Evolutionary conservation across 2,888 invertebrate genomes (phyloP), one percentile per base, ranked within the genome.

Genomic region (Euzophera pinguis): DNA sequence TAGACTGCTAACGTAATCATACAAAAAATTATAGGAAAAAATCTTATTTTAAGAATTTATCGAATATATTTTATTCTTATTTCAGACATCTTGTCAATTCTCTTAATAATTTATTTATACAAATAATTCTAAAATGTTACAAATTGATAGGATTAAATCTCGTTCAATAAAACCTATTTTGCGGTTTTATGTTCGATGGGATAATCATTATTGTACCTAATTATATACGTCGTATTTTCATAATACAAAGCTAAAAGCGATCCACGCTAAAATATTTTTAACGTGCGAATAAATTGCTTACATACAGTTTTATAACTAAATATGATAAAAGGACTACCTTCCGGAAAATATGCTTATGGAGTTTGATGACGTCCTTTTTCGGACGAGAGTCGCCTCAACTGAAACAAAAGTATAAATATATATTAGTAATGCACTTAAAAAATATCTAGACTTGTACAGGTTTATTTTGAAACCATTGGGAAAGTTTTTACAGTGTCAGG

Each of bases 271-370:
- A 42, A 51, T 43, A 45, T n/a, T 29, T 41, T 41, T 6, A 42
- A 4, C 22, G 37, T 48, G 50, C 17, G 47, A 43, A 47, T 52
- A 47, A 27, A 27, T 55, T 45, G 55, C 48, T 53, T 50, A 48
- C 38, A 45, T 43, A 55, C 53, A 48, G 39, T 47, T 48, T 50
- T 57, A 51, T 53, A 22, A 37, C 47, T 56, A 59, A 58, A 54
- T 52, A 55, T 56, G 47, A 53, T 62, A 59, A 56, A 61, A 63
- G 63, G 70, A 87, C 93, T 95, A 95, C 92, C 94, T 94, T 64
- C 93, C 92, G 43, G 94, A 94, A 83, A 95, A 95, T 85, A 95
- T 94, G 81, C 92, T 94, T 79, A 95, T 94, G 54, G 94, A 93
- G 72, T 94, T 94, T 56, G 94, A 94, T 55, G 93, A 91, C 57